phyloP scores from a whole-genome alignment of 1,140 invertebrate genomes.

The Zaprionus davidi region DNA sequence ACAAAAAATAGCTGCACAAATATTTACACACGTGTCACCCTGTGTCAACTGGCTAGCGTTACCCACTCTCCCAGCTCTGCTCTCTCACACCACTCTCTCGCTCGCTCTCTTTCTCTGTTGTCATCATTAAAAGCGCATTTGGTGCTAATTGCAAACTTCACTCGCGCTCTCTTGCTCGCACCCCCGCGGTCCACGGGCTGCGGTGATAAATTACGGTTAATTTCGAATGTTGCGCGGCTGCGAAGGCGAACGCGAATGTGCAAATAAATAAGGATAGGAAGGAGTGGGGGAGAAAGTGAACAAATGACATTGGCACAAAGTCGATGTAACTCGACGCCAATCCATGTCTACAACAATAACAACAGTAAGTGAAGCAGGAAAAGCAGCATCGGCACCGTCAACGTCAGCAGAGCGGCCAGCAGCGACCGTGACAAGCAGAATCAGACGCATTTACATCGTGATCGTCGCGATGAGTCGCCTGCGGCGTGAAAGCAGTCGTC shows the following conservation, averaged over 20 bases:
- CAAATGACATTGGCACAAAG: constrained; percentile 74
- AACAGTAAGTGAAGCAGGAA: constrained; percentile 27
- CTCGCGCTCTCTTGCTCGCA: background rate
- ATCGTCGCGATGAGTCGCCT: constrained; percentile 80
- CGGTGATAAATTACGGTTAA: constrained; percentile 57
- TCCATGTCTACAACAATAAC: constrained; percentile 57
- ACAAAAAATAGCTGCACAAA: constrained; percentile 65
- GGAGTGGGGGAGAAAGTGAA: constrained; percentile 13
- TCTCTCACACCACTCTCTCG: background rate
- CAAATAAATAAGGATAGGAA: constrained; percentile 30
- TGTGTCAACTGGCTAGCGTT: background rate
- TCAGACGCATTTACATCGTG: constrained; percentile 64
- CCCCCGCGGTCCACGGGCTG: background rate
- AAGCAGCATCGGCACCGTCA: constrained; percentile 18
- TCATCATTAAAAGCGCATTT: constrained; percentile 80
- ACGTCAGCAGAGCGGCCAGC: constrained; percentile 15
- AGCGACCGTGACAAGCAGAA: constrained; percentile 41
- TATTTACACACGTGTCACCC: constrained; percentile 56
- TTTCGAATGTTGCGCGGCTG: constrained; percentile 50
- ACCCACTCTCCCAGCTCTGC: background rate
- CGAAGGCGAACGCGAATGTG: constrained; percentile 24
- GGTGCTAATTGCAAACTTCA: constrained; percentile 37
- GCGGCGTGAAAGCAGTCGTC: constrained; percentile 78
- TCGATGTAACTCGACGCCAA: constrained; percentile 54
- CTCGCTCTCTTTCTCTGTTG: constrained; percentile 22